A percentile compares a stretch with the other conserved stretches of the same genome.
Conservation (phyloP, 30 jellyfish, hydroid and myxozoan genomes). For the Cassiopea andromeda region DNA sequence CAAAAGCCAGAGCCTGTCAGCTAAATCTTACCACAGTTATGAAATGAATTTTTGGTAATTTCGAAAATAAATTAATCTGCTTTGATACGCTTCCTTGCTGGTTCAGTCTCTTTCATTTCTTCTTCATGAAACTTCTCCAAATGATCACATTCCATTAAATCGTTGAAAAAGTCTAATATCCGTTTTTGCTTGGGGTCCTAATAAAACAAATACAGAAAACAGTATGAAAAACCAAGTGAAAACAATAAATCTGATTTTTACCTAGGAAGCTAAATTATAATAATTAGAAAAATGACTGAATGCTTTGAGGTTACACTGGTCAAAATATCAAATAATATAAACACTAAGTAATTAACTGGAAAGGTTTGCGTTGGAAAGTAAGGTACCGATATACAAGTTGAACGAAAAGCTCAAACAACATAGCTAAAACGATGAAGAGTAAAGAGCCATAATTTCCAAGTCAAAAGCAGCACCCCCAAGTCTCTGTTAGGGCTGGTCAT, state of each 20-base stretch:
- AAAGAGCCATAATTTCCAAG: no score
- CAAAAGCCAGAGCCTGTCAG: neutral
- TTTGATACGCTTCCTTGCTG: constrained; percentile 41
- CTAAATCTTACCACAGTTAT: neutral
- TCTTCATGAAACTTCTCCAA: constrained; percentile 34
- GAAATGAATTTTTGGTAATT: neutral
- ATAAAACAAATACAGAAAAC: neutral
- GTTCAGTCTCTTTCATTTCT: constrained; percentile 38
- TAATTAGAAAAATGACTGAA: neutral
- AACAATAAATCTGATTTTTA: neutral
- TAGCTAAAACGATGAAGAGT: no score
- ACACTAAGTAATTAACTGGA: neutral
- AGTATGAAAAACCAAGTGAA: neutral
- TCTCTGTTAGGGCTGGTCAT: no score
- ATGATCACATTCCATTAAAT: constrained; percentile 47
- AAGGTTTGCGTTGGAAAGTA: neutral
- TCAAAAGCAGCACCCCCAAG: no score
- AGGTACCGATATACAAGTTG: neutral
- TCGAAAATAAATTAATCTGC: neutral
- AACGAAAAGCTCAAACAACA: neutral
- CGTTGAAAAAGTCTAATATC: constrained; percentile 51
- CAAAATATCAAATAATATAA: no score
- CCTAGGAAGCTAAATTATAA: neutral
- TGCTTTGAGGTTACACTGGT: neutral
- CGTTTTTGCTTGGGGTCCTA: constrained; percentile 67